These are phyloP conservation scores for Lophochroa leadbeateri DNA, from an alignment of 2,113 vertebrate genomes.

Conservation along the genomic window DNA sequence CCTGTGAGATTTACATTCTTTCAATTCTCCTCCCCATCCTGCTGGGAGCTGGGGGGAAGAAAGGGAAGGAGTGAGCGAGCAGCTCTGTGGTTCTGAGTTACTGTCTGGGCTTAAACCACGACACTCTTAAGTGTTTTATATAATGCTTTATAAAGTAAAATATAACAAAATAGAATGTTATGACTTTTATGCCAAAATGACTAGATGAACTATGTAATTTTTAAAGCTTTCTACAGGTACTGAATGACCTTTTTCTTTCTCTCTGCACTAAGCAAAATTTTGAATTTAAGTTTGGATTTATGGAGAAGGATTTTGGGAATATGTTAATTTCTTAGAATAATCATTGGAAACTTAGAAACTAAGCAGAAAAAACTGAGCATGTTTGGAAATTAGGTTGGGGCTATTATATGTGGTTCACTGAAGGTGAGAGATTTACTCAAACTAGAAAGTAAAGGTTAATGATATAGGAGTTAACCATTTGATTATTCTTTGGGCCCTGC, in stretches of 20 bases:
- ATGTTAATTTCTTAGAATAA: not conserved
- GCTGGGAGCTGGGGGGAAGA: not conserved
- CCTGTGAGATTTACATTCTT: not conserved
- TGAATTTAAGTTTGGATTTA: not conserved
- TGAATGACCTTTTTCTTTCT: not conserved
- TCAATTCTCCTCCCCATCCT: not conserved
- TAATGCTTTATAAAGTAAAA: not conserved
- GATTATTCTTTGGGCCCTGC: not conserved
- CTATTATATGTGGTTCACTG: not conserved
- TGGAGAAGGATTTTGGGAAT: not conserved
- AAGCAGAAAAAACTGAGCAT: not conserved
- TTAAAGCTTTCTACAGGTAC: not conserved
- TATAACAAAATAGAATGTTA: not conserved
- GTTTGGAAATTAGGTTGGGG: not conserved
- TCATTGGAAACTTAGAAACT: not conserved
- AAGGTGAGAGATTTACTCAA: not conserved
- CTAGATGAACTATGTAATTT: not conserved
- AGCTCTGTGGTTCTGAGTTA: not conserved
- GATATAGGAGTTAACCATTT: not conserved
- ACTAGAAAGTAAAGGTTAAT: not conserved
- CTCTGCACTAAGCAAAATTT: not conserved
- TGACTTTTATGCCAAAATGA: not conserved
- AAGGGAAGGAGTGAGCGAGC: not conserved
- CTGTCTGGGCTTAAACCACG: not conserved
- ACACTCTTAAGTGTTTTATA: not conserved